Evolutionary conservation across 2,888 invertebrate genomes (phyloP).

Genomic region (Spilosoma lubricipeda): DNA sequence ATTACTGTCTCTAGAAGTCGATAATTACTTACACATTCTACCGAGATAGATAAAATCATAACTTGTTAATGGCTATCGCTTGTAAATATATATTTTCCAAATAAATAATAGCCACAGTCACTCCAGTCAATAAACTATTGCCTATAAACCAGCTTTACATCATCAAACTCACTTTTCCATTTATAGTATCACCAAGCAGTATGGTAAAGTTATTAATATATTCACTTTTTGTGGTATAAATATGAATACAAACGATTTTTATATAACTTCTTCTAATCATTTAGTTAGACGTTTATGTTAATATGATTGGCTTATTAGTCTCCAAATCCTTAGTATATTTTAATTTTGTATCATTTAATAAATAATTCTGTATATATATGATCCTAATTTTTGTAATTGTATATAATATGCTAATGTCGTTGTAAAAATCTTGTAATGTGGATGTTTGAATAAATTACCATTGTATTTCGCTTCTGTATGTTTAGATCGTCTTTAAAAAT

Average conservation of each 20-base stretch:
- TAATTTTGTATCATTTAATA: conserved; percentile 34
- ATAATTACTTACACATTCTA: background rate
- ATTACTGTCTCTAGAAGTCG: no score
- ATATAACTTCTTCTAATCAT: conserved; percentile 31
- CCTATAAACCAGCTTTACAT: background rate
- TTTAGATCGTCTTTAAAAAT: background rate
- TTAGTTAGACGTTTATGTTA: conserved; percentile 40
- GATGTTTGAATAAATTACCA: conserved; percentile 45
- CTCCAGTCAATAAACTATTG: background rate
- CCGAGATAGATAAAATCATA: background rate
- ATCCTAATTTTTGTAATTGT: conserved; percentile 13
- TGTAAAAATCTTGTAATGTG: conserved; percentile 40
- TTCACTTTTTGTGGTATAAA: background rate
- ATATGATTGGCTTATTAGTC: conserved; percentile 40
- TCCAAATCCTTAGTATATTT: conserved; percentile 28
- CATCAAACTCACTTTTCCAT: background rate
- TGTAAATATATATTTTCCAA: background rate
- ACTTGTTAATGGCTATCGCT: background rate
- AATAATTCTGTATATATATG: background rate
- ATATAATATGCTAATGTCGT: conserved; percentile 32
- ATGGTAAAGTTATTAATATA: background rate
- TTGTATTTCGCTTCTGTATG: conserved; percentile 10
- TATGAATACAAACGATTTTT: conserved; percentile 5
- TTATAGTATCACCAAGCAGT: background rate
- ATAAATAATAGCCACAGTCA: background rate